Base-by-base conservation (phyloP, 2,888 invertebrate species). In the Arge pagana region DNA sequence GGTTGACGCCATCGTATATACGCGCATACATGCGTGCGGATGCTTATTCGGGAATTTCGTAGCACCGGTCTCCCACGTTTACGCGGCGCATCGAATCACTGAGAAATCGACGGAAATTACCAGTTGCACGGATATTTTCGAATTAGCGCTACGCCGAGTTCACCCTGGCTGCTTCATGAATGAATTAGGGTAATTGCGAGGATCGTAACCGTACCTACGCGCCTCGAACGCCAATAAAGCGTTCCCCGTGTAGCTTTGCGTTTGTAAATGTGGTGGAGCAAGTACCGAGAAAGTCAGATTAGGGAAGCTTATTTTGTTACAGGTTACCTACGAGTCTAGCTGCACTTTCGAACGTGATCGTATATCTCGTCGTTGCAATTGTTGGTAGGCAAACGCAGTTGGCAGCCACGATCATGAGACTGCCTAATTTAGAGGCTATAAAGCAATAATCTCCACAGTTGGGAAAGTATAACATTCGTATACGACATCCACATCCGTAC, bases 121-220 rank as follows among this genome's bases (percentile, higher is more conserved):
- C n/a, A n/a, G n/a, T n/a, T n/a, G n/a, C n/a, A n/a, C n/a, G n/a
- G n/a, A n/a, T n/a, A n/a, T n/a, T n/a, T n/a, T n/a, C n/a, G n/a
- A n/a, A n/a, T n/a, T n/a, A n/a, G n/a, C n/a, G n/a, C n/a, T n/a
- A n/a, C n/a, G n/a, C n/a, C n/a, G n/a, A n/a, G n/a, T n/a, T n/a
- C n/a, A n/a, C n/a, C n/a, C n/a, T n/a, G n/a, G 7, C 11, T 5
- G 53, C 53, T 56, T 58, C 58, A 58, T 59, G 59, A 59, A 59
- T 59, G 57, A 58, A 59, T 59, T 59, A 42, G 55, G 54, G 56
- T 60, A 58, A 59, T 59, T 58, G 56, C 56, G 55, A 51, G 43
- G 56, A 60, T 58, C 49, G 56, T 58, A 33, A 33, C 11, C 33
- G 45, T 45, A n/a, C n/a, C n/a, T n/a, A 33, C 15, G 33, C 45